Evolutionary conservation across 2,888 invertebrate genomes (phyloP).

Genomic region (Aplocera efformata): DNA sequence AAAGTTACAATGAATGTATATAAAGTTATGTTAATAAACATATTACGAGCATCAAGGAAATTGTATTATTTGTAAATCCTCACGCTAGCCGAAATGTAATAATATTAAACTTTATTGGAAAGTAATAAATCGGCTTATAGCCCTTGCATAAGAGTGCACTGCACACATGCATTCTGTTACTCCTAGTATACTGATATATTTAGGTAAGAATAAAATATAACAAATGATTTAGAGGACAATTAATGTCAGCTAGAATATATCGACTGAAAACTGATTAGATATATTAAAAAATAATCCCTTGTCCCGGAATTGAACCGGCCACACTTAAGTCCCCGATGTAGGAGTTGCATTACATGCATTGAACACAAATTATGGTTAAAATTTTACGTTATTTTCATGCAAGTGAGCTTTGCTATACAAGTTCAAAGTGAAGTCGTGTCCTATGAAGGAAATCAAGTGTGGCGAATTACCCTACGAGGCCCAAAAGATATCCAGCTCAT

Average conservation of each 20-base stretch:
- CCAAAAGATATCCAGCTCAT: slow-evolving; percentile 33
- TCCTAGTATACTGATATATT: slow-evolving; percentile 3
- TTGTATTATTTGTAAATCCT: slow-evolving; percentile 38
- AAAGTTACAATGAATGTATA: slow-evolving; percentile 76
- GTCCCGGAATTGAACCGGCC: too few species aligned
- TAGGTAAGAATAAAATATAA: slow-evolving; percentile 2
- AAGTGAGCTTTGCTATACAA: slow-evolving; percentile 16
- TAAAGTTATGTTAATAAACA: slow-evolving; percentile 78
- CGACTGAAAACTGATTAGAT: too few species aligned
- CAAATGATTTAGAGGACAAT: too few species aligned
- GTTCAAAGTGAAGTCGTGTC: slow-evolving; percentile 15
- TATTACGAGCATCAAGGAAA: slow-evolving; percentile 60
- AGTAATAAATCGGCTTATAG: slow-evolving; percentile 1
- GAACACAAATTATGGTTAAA: too few species aligned
- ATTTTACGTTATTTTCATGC: slow-evolving; percentile 15
- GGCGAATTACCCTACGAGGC: slow-evolving; percentile 31
- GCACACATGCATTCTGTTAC: slow-evolving; percentile 6
- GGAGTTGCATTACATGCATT: too few species aligned
- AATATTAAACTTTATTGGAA: slow-evolving; percentile 21
- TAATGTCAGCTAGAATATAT: too few species aligned
- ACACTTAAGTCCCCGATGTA: too few species aligned
- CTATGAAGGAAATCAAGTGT: slow-evolving; percentile 43
- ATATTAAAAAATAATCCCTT: too few species aligned
- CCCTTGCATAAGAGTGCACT: slow-evolving; percentile 1
- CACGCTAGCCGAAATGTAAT: slow-evolving; percentile 1